These are phyloP conservation scores for Rhinoderma darwinii DNA, from an alignment of 2,113 vertebrate genomes.

Conservation along the genomic window DNA sequence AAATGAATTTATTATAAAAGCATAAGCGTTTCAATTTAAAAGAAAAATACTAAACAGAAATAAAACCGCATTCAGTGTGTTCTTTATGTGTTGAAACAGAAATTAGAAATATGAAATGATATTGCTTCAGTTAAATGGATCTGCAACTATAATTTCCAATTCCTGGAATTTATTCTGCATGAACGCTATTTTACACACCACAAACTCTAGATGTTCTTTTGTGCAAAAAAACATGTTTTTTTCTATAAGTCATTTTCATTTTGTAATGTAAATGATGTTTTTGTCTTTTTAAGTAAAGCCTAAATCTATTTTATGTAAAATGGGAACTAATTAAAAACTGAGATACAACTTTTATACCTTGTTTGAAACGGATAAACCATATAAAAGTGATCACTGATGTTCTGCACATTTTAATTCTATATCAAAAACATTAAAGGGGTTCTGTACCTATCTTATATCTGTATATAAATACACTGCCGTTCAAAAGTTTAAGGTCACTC, in stretches of 20 bases:
- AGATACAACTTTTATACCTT: constrained; percentile 17
- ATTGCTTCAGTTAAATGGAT: constrained; percentile 52
- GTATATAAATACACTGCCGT: too few relatives aligned
- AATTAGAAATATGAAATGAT: constrained; percentile 54
- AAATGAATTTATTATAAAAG: constrained; percentile 47
- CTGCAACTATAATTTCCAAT: constrained; percentile 55
- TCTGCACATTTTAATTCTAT: not conserved
- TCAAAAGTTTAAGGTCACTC: too few relatives aligned
- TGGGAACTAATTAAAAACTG: not conserved
- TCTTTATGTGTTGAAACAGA: constrained; percentile 49
- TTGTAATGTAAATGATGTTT: constrained; percentile 37
- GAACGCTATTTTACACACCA: constrained; percentile 51
- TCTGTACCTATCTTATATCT: too few relatives aligned
- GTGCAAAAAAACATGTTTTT: constrained; percentile 22
- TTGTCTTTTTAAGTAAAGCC: constrained; percentile 27
- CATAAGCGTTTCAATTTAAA: constrained; percentile 43
- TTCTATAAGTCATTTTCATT: constrained; percentile 42
- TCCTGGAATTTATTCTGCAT: constrained; percentile 54
- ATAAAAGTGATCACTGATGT: not conserved
- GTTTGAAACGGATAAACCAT: not conserved
- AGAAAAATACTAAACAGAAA: constrained; percentile 44
- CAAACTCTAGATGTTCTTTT: constrained; percentile 48
- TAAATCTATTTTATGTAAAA: constrained; percentile 32
- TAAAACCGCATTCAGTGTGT: constrained; percentile 37
- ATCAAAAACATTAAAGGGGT: not conserved